phyloP scores from a whole-genome alignment of 2,888 invertebrate genomes.

The Linyphia triangularis region DNA sequence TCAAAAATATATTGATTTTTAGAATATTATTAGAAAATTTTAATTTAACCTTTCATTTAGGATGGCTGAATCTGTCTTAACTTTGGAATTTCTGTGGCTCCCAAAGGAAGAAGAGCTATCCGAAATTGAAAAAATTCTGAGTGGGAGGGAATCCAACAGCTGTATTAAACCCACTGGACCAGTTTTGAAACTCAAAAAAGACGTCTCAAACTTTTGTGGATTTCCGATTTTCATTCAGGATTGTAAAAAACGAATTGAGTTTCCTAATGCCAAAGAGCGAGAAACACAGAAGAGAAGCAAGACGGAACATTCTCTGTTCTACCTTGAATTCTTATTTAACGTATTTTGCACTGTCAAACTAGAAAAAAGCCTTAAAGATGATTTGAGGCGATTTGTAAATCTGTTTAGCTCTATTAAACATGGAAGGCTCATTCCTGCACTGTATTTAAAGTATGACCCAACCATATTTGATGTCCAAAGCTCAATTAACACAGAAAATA shows the following conservation, averaged over 20 bases:
- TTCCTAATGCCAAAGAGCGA: neutral
- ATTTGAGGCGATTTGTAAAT: conserved; percentile 31
- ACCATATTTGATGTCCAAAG: neutral
- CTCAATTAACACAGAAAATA: conserved; percentile 1
- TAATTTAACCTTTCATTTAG: neutral
- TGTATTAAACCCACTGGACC: conserved; percentile 29
- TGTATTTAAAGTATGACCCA: conserved; percentile 26
- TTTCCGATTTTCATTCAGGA: conserved; percentile 29
- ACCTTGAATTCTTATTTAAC: conserved; percentile 29
- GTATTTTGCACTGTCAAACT: conserved; percentile 16
- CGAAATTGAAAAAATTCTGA: conserved; percentile 9
- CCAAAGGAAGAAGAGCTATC: conserved; percentile 14
- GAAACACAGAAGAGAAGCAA: conserved; percentile 12
- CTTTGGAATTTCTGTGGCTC: conserved; percentile 52
- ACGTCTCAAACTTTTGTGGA: conserved; percentile 6
- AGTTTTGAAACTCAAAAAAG: conserved; percentile 38
- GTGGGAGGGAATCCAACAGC: neutral
- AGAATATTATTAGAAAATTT: too few species aligned
- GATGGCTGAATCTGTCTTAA: conserved; percentile 14
- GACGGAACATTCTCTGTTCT: conserved; percentile 17
- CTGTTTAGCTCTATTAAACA: conserved; percentile 19
- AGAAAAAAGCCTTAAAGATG: neutral
- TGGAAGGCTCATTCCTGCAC: neutral
- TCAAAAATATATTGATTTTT: too few species aligned
- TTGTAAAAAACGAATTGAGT: conserved; percentile 39